Percentiles rank a stretch among this genome's conserved stretches.
Conservation (phyloP, 2,888 invertebrate genomes). For the Clostera curtula region DNA sequence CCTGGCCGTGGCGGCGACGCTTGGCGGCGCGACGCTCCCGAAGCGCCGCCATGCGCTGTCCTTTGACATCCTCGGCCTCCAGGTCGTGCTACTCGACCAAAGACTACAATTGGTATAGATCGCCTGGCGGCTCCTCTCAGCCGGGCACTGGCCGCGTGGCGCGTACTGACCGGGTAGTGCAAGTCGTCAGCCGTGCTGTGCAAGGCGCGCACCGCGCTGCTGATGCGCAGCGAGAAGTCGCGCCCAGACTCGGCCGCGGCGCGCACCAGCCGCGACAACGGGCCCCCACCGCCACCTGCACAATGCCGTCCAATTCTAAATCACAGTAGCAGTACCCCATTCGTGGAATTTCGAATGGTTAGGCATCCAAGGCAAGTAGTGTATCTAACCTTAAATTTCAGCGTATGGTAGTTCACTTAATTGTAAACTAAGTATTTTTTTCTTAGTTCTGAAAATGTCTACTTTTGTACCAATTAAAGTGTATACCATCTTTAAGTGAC, state of each 20-base stretch:
- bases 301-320: slow-evolving; percentile 7
- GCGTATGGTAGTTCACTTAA: no score
- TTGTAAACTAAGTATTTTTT: no score
- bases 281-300: slow-evolving; percentile 29
- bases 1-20: slow-evolving; percentile 21
- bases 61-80: slow-evolving; percentile 42
- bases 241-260: slow-evolving; percentile 76
- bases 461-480: no score
- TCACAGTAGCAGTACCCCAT: neutral
- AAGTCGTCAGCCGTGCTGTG: slow-evolving; percentile 33
- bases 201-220: slow-evolving; percentile 76
- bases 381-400: no score
- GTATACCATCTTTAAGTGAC: no score
- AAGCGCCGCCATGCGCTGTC: slow-evolving; percentile 42
- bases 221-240: slow-evolving; percentile 79
- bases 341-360: neutral
- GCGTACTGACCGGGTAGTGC: slow-evolving; percentile 43
- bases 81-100: slow-evolving; percentile 34
- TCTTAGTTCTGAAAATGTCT: no score
- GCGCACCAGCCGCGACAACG: slow-evolving; percentile 73
- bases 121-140: no score
- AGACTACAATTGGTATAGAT: slow-evolving; percentile 1
- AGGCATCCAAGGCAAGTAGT: no score
- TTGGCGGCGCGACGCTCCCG: slow-evolving; percentile 42
- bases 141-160: no score